A percentile compares a stretch with the other conserved stretches of the same genome.
These are phyloP conservation scores for Argentina silus DNA, from an alignment of 2,797 vertebrate genomes.

Conservation along the genomic window DNA sequence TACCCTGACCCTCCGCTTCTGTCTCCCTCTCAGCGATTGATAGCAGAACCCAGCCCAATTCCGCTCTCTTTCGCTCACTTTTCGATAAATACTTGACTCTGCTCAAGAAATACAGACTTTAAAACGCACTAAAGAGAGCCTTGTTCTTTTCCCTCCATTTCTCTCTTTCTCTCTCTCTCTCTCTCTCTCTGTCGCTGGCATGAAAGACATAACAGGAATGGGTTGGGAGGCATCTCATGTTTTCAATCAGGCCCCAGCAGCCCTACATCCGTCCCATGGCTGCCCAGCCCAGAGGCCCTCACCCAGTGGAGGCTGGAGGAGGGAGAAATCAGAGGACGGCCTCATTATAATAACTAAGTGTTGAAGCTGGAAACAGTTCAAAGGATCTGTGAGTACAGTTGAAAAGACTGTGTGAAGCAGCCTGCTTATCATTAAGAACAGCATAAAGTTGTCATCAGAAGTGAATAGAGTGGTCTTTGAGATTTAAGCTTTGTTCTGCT, in stretches of 20 bases:
- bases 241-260: slow-evolving; percentile 57
- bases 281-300: neutral
- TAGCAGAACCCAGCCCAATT: slow-evolving; percentile 20
- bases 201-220: slow-evolving; percentile 31
- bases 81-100: slow-evolving; percentile 35
- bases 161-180: neutral
- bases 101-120: slow-evolving; percentile 9
- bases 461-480: slow-evolving; percentile 14
- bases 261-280: slow-evolving; percentile 10
- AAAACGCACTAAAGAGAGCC: neutral
- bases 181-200: slow-evolving; percentile 38
- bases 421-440: slow-evolving; percentile 15
- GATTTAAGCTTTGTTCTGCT: neutral
- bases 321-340: neutral
- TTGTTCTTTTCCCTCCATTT: slow-evolving; percentile 2
- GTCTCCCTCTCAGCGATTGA: slow-evolving; percentile 62
- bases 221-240: slow-evolving; percentile 50
- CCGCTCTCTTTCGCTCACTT: neutral
- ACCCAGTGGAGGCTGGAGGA: neutral
- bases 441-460: slow-evolving; percentile 18
- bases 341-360: neutral
- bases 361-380: slow-evolving; percentile 21
- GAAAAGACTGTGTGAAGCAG: neutral
- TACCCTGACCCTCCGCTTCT: slow-evolving; percentile 56
- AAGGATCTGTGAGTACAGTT: slow-evolving; percentile 7